Percentiles rank a stretch among this genome's conserved stretches.
phyloP scores from a whole-genome alignment of 2,113 vertebrate species.

The Lethenteron reissneri region DNA sequence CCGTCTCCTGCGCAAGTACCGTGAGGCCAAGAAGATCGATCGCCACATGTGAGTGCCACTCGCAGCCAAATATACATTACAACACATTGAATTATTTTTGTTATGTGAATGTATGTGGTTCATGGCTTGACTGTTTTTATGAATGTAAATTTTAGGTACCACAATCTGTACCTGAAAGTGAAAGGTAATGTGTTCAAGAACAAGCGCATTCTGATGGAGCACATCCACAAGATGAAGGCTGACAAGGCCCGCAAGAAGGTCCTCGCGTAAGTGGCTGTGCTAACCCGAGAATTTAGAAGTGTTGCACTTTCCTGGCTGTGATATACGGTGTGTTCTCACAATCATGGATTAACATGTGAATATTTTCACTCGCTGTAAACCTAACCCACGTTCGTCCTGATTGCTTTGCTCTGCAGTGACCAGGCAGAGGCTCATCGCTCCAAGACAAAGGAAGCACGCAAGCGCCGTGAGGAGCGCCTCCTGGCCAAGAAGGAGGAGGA shows the following conservation, averaged over 20 bases:
- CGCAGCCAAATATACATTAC: neutral
- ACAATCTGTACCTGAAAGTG: constrained; percentile 1
- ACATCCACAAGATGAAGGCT: constrained; percentile 6
- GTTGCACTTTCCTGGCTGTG: too few relatives aligned
- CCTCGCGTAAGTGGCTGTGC: neutral
- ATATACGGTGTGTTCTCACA: too few relatives aligned
- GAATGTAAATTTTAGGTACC: neutral
- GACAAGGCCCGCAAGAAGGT: constrained; percentile 5
- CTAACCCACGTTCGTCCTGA: too few relatives aligned
- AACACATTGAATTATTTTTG: neutral
- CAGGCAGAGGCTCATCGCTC: constrained; percentile 3
- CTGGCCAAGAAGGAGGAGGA: constrained; percentile 5
- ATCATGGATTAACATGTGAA: too few relatives aligned
- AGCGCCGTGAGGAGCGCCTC: neutral
- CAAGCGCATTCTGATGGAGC: constrained; percentile 5
- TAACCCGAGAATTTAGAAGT: neutral
- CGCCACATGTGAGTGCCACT: neutral
- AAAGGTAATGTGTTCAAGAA: constrained; percentile 4
- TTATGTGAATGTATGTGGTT: neutral
- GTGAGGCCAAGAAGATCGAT: constrained; percentile 4
- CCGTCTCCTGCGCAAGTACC: constrained; percentile 2
- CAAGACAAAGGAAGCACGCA: neutral
- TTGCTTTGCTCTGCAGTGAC: neutral
- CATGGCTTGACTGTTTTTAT: neutral
- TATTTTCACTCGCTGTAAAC: too few relatives aligned